Evolutionary conservation across 2,888 invertebrate genomes (phyloP).

Genomic region (Sericinus montela): DNA sequence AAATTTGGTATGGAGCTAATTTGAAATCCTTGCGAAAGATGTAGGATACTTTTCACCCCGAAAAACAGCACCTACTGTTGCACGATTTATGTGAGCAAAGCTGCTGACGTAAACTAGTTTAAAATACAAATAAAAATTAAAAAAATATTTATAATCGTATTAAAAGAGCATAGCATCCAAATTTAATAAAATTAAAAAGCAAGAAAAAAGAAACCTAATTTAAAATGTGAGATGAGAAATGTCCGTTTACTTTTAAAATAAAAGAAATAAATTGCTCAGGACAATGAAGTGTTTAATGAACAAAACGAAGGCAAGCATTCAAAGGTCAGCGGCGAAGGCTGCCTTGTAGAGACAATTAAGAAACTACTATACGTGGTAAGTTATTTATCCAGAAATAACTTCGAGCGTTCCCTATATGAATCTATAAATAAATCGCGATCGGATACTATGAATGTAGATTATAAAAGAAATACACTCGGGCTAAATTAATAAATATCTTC

Average conservation of each 20-base stretch:
- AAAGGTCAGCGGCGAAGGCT: slow-evolving; percentile 38
- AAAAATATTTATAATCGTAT: not conserved
- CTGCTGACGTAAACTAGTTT: no score
- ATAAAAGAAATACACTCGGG: no score
- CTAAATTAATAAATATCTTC: no score
- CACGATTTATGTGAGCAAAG: no score
- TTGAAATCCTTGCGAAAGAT: no score
- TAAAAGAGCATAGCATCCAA: slow-evolving; percentile 12
- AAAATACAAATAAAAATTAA: no score
- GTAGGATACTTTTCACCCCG: no score
- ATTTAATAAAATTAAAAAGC: slow-evolving; percentile 13
- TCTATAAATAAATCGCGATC: slow-evolving; percentile 13
- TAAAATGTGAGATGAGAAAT: slow-evolving; percentile 23
- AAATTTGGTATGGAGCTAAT: no score
- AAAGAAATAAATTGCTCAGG: slow-evolving; percentile 40
- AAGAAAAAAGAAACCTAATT: slow-evolving; percentile 17
- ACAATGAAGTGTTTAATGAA: slow-evolving; percentile 57
- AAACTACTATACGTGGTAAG: slow-evolving; percentile 20
- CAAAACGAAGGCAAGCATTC: slow-evolving; percentile 35
- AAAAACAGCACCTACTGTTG: no score
- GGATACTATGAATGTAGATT: not conserved
- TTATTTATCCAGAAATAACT: slow-evolving; percentile 15
- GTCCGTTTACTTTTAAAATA: slow-evolving; percentile 15
- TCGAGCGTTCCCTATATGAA: slow-evolving; percentile 8
- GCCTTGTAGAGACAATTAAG: slow-evolving; percentile 42